Percentiles rank a stretch among this genome's conserved stretches.
phyloP scores from a whole-genome alignment of 2,797 vertebrate genomes.

The Sebastes flavidus region DNA sequence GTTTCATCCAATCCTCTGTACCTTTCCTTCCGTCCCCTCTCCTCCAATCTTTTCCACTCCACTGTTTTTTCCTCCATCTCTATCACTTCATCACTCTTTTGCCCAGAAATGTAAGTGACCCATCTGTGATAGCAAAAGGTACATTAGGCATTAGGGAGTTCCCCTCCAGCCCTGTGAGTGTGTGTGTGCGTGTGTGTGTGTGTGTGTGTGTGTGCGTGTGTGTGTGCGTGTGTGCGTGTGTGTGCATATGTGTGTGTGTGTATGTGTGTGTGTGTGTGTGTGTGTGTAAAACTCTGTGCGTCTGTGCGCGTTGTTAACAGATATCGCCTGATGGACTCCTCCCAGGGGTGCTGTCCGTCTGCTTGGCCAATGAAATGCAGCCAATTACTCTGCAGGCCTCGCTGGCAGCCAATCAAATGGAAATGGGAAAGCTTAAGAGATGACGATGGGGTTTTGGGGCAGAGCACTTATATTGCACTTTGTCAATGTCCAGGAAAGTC shows the following conservation, averaged over 20 bases:
- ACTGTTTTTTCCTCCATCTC: background rate
- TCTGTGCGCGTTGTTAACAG: constrained; percentile 39
- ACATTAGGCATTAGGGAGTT: constrained; percentile 76
- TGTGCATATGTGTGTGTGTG: constrained; percentile 9
- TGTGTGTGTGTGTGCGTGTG: constrained; percentile 3
- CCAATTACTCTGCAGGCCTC: constrained; percentile 68
- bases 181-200: constrained; percentile 6
- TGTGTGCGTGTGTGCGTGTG: constrained; percentile 6
- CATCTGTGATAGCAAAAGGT: constrained; percentile 71
- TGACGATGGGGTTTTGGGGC: constrained; percentile 48
- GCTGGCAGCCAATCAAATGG: constrained; percentile 79
- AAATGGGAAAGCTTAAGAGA: constrained; percentile 67
- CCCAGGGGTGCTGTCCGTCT: constrained; percentile 67
- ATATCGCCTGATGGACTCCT: constrained; percentile 63
- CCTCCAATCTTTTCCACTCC: constrained; percentile 10
- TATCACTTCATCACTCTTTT: constrained; percentile 38
- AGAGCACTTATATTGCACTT: constrained; percentile 35
- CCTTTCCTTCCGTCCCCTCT: background rate
- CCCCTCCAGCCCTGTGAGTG: constrained; percentile 40
- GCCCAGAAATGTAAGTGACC: constrained; percentile 71
- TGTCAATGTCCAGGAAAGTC: constrained; percentile 36
- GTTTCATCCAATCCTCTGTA: background rate
- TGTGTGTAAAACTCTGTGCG: constrained; percentile 11
- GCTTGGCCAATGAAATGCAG: constrained; percentile 63
- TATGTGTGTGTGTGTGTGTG: constrained; percentile 3